These are phyloP conservation scores for Chamaea fasciata DNA, from an alignment of 2,113 vertebrate genomes.

Conservation along the genomic window DNA sequence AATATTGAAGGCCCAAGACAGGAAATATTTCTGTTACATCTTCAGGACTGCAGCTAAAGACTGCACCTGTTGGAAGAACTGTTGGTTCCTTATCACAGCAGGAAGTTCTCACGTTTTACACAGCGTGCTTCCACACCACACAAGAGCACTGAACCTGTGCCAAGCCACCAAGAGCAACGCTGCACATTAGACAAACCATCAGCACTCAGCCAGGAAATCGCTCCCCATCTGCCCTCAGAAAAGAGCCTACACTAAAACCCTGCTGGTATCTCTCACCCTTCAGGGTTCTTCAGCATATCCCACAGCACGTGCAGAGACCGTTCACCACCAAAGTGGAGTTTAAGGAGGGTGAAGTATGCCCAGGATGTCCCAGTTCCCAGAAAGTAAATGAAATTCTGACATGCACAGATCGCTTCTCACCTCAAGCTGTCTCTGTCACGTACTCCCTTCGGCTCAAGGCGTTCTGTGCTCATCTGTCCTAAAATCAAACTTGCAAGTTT, in stretches of 20 bases:
- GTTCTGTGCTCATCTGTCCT: neutral
- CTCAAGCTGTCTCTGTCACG: neutral
- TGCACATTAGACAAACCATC: rapidly evolving
- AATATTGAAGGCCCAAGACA: neutral
- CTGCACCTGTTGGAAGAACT: conserved; percentile 25
- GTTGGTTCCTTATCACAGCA: neutral
- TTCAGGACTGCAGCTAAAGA: neutral
- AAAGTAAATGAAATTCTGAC: neutral
- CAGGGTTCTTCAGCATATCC: neutral
- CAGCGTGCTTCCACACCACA: neutral
- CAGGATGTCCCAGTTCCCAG: neutral
- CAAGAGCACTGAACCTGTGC: neutral
- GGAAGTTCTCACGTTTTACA: neutral
- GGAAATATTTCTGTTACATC: neutral
- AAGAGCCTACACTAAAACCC: neutral
- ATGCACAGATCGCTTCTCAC: neutral
- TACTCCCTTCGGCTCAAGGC: neutral
- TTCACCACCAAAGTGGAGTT: neutral
- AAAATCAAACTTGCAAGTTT: neutral
- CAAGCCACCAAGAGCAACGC: neutral
- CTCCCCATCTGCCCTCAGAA: neutral
- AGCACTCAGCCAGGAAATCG: neutral
- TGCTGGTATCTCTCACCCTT: neutral
- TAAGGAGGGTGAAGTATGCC: neutral
- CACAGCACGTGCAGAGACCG: neutral